These are phyloP conservation scores for Panopea generosa DNA, from an alignment of 2,888 invertebrate species.

Conservation along the genomic window DNA sequence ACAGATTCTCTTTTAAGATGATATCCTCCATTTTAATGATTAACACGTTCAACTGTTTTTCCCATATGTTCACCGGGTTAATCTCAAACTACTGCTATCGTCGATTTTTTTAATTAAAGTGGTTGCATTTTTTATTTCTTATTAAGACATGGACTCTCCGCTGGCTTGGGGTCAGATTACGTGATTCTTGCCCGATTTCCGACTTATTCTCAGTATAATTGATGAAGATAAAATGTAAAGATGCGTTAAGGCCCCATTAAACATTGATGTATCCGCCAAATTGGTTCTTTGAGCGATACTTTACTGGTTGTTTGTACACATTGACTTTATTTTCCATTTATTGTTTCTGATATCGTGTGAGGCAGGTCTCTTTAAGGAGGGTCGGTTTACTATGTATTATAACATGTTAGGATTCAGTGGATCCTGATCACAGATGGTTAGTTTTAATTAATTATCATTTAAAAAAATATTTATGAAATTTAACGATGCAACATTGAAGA, in stretches of 20 bases:
- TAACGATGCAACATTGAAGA: no score
- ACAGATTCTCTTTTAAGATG: no score
- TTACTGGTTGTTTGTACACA: conserved; percentile 43
- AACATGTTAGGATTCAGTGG: no score
- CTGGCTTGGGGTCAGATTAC: conserved; percentile 1
- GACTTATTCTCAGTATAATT: neutral
- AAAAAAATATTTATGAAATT: no score
- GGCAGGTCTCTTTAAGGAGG: no score
- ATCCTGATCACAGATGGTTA: no score
- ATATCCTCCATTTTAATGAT: no score
- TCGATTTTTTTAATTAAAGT: conserved; percentile 31
- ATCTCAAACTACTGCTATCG: conserved; percentile 7
- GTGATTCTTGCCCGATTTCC: neutral
- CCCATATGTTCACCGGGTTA: conserved; percentile 39
- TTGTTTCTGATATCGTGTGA: neutral
- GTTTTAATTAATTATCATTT: no score
- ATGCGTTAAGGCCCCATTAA: conserved; percentile 49
- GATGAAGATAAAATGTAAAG: conserved; percentile 54
- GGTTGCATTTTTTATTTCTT: conserved; percentile 31
- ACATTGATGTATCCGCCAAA: conserved; percentile 48
- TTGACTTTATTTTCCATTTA: conserved; percentile 41
- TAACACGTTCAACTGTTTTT: conserved; percentile 5
- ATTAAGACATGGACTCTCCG: neutral
- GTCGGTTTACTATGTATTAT: no score
- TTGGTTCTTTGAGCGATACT: conserved; percentile 54